Evolutionary conservation across 2,113 vertebrate genomes (phyloP), one percentile per base, ranked within the genome.

Genomic region (Hoplias malabaricus): DNA sequence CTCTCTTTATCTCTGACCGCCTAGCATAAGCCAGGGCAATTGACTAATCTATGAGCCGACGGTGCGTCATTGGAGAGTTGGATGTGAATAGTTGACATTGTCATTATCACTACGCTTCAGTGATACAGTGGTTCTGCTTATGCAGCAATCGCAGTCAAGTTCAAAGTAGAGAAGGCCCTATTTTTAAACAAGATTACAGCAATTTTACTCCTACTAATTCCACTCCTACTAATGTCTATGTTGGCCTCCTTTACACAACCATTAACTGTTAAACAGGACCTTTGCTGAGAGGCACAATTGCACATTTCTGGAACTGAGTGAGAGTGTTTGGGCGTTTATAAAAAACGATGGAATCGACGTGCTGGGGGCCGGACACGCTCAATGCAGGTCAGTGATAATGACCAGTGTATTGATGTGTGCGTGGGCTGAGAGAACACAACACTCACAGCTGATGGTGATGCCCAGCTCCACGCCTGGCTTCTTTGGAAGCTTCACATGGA

Each of bases 401-500:
- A 6, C 8, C 57, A 61, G 21, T 10, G 48, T 75, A 61, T 54
- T 29, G 57, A 46, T 36, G 5, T 53, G 33, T 38, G 33, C 27
- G 29, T 0, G 5, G 27, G n/a, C 27, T 7, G 2, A 19, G 21
- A 31, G 14, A 34, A 21, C 8, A 19, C 27, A 50, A 56, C 77
- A 95, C 96, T 94, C 86, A 98, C 96, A 98, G 86, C 96, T 98
- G 89, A 99, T 98, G 77, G 96, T 99, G 90, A 99, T 98, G 81
- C 97, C 97, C 82, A 98, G 94, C 86, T 99, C 97, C 90, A 98
- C 97, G 1, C 93, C 97, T 36, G 96, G 94, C 81, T 97, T 99
- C 94, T 98, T 99, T 48, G 98, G 98, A 75, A 99, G 94, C 86
- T 99, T 99, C 69, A 99, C 98, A 14, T 99, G 98, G 88, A 99